Base-by-base conservation (phyloP, 2,113 vertebrate species). In the Zosterops lateralis region DNA sequence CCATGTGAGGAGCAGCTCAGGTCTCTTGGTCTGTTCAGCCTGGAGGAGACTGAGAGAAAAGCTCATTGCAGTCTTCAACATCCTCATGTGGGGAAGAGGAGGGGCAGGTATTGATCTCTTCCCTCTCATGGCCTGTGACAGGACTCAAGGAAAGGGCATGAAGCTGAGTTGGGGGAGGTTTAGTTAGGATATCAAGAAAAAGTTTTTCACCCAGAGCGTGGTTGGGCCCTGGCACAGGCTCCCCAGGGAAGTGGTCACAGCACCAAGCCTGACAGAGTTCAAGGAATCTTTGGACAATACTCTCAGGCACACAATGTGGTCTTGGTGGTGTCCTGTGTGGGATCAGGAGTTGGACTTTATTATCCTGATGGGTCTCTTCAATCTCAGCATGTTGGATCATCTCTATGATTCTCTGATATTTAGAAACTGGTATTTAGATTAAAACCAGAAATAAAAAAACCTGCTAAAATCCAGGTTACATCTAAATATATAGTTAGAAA, bases 291-390 rank as follows among this genome's bases (percentile, higher is more conserved):
- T 66, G 68, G 12, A 66, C 12, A 45, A 16, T 36, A 1, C 15
- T 44, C 15, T 44, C 7, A 10, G 22, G 18, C 31, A 73, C 12
- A 19, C 0, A 0, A 1, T 44, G 22, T 45, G 36, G 57, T n/a
- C 36, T 32, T 36, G 12, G 9, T 25, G 60, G 8, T 58, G 6
- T 47, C 29, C 12, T 73, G 21, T 29, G 13, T 18, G 58, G 36
- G 44, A 42, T 14, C 25, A 78, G 65, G 29, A 56, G 25, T 2
- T 64, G 42, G 16, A 65, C 42, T 72, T 48, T 19, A 38, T 32
- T 14, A 32, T 58, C 44, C 22, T 65, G 4, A 16, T 58, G 32
- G 1, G 1, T 58, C 5, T 65, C 36, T 73, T 80, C 18, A 12
- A 16, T 14, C 6, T 32, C 44, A 36, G 32, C 5, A 28, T 80